phyloP scores from a whole-genome alignment of 2,888 invertebrate species.

The Seira sanloemensis region DNA sequence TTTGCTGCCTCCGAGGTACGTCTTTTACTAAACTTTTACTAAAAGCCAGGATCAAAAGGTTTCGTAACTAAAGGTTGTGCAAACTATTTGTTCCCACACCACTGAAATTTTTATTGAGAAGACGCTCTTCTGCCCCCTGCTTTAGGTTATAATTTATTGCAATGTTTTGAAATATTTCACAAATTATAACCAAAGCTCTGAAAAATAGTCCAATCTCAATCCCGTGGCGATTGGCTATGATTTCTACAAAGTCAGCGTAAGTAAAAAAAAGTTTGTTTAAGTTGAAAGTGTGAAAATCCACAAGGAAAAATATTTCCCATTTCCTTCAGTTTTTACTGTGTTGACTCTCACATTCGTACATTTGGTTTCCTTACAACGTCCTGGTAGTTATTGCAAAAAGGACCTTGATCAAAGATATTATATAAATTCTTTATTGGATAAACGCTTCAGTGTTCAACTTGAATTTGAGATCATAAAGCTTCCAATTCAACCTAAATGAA shows the following conservation, averaged over 20 bases:
- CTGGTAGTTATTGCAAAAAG: neutral
- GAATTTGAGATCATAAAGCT: constrained; percentile 11
- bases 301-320: too few relatives aligned
- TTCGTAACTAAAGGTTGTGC: neutral
- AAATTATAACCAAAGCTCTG: neutral
- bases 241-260: neutral
- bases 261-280: neutral
- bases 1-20: constrained; percentile 14
- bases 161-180: neutral
- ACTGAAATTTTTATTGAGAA: neutral
- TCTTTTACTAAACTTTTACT: neutral
- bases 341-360: neutral
- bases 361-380: neutral
- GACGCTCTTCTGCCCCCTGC: neutral
- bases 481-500: neutral
- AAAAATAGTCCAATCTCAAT: neutral
- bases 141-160: neutral
- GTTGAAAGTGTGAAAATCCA: neutral
- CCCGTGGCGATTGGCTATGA: neutral
- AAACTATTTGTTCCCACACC: neutral
- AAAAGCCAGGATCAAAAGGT: too few relatives aligned
- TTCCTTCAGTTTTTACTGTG: neutral
- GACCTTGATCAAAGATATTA: neutral
- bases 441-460: neutral
- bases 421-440: neutral